Base-by-base conservation (phyloP, 2,888 invertebrate species). In the Drosophila rellima region DNA sequence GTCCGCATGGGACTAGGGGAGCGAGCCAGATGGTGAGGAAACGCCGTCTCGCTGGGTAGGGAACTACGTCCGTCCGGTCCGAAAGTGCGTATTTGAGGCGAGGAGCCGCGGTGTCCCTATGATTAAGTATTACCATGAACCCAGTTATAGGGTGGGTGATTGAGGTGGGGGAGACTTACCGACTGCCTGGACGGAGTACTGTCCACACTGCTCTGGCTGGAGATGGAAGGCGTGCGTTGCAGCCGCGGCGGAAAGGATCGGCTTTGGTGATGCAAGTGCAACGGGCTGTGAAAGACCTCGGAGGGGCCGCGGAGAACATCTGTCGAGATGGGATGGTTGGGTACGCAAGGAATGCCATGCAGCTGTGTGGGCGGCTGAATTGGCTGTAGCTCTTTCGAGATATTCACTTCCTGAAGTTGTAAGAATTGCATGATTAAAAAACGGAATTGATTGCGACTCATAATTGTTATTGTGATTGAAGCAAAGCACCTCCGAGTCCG, bases 171-270 rank as follows among this genome's bases (percentile, higher is more conserved):
- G 23, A 17, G 10, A 70, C 88, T 79, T 77, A 92, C 92, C 78
- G 93, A 93, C 91, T 94, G 94, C 83, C 95, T 93, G 54, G 95
- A 94, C 72, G 95, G 95, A 78, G 95, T 95, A 89, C 96, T 96
- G 90, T 97, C 97, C 72, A 96, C 93, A 90, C 96, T 96, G 93
- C 96, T 96, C 92, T 97, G 97, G 62, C 96, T 96, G 13, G 96
- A 96, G 80, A 96, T 95, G 31, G 96, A 96, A 29, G 96, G 96
- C 0, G 96, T 96, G 70, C 97, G 94, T 74, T 95, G 95, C 23
- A 97, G 94, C 35, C 95, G 93, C 3, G 95, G 95, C 51, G 95
- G 95, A 89, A 95, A 95, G 65, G 95, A 95, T 80, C 94, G 94
- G 61, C 95, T 94, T 92, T 96, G 96, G 77, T 96, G 96, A 70